Base-by-base conservation (phyloP, 2,797 vertebrate species). In the Telmatherina bonti region DNA sequence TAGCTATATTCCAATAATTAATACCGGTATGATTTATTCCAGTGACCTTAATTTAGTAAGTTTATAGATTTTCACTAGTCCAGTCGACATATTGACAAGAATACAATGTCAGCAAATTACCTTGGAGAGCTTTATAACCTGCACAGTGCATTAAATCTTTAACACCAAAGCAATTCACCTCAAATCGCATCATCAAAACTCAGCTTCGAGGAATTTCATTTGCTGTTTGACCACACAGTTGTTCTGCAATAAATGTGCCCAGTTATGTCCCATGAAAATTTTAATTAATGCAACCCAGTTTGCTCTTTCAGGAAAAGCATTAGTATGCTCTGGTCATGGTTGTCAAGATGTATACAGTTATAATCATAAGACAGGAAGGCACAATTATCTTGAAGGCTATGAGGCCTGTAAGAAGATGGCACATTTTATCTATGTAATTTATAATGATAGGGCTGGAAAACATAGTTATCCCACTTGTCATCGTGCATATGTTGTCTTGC, bases 1-100 rank as follows among this genome's bases (percentile, higher is more conserved):
- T 89, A 86, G 86, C 84, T 69, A 79, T 85, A 84, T 85, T 74
- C 85, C 82, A 90, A 82, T 88, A 90, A 91, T 85, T 85, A 89
- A 83, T 78, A 82, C 18, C 59, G 64, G 49, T 59, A 87, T 81
- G 81, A 89, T 88, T 85, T 66, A 87, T 90, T 81, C 62, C 59
- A 67, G 56, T 83, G 85, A 82, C 83, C 70, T 90, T 91, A 85
- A 83, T 79, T 89, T 81, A 71, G 62, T 84, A 63, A 82, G 76
- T 72, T 45, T 72, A 74, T 33, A 74, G 66, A 67, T 79, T 72
- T 72, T 86, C 61, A 75, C 76, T 47, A 75, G 72, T 55, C 55
- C 58, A 43, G 57, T 80, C 59, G 33, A 62, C 47, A 59, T 83
- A 82, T 84, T 82, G 77, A 87, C 74, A 82, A 38, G 38, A 77